Evolutionary conservation across 2,113 vertebrate genomes (phyloP).

Genomic region (Glaucidium brasilianum): DNA sequence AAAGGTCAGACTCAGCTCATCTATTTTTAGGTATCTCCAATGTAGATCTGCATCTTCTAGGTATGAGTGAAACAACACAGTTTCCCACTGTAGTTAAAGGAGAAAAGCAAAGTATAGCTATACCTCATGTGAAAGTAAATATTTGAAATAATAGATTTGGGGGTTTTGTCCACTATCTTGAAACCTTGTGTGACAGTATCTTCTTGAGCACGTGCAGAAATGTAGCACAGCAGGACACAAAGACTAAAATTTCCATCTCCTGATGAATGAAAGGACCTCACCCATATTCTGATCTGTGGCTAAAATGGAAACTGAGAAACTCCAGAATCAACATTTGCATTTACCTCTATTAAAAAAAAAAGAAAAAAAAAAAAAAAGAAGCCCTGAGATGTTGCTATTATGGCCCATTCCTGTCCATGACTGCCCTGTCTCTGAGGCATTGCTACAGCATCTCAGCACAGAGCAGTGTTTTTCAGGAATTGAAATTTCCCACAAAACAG

Average conservation of each 20-base stretch:
- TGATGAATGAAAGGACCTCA: background rate
- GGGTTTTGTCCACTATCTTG: background rate
- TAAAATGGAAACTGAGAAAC: background rate
- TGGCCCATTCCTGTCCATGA: background rate
- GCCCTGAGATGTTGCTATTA: accelerated
- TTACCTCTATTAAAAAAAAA: background rate
- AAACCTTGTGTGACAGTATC: background rate
- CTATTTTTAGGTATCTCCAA: background rate
- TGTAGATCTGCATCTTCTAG: background rate
- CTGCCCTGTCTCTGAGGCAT: background rate
- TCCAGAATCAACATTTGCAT: background rate
- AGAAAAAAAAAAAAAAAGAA: background rate
- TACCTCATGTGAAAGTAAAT: background rate
- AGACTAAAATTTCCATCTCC: background rate
- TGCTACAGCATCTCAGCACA: background rate
- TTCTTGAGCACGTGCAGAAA: background rate
- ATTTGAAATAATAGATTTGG: background rate
- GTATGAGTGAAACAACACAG: background rate
- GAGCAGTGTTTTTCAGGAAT: background rate
- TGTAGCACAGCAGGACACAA: accelerated
- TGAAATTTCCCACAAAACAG: background rate
- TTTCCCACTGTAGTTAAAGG: background rate
- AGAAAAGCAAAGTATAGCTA: background rate
- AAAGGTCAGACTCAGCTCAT: background rate
- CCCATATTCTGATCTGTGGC: background rate